Evolutionary conservation across 1,140 invertebrate species (phyloP).

Genomic region (Drosophila novamexicana): DNA sequence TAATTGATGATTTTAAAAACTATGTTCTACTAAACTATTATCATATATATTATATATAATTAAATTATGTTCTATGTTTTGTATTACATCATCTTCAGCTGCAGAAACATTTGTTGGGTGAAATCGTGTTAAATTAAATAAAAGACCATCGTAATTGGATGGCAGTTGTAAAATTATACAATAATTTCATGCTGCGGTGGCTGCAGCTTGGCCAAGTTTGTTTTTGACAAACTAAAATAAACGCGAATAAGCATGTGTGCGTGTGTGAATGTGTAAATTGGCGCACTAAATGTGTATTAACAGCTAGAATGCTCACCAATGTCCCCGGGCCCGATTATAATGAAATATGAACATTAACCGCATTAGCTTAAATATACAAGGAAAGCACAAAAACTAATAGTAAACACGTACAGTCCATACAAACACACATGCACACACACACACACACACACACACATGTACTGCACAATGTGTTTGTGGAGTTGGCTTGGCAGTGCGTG

Average conservation of each 20-base stretch:
- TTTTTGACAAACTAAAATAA: constrained; percentile 73
- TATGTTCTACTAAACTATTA: neutral
- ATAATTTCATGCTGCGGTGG: constrained; percentile 51
- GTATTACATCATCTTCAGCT: neutral
- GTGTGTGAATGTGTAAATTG: constrained; percentile 45
- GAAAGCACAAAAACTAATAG: constrained; percentile 66
- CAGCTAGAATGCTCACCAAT: constrained; percentile 49
- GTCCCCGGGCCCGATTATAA: constrained; percentile 71
- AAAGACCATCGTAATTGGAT: constrained; percentile 67
- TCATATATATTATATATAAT: neutral
- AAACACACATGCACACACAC: constrained; percentile 4
- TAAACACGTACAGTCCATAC: constrained; percentile 40
- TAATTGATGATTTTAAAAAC: neutral
- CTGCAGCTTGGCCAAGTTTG: constrained; percentile 61
- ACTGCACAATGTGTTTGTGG: constrained; percentile 26
- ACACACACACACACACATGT: neutral
- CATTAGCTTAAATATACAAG: constrained; percentile 79
- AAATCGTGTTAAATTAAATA: constrained; percentile 72
- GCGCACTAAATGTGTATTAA: constrained; percentile 70
- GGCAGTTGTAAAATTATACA: constrained; percentile 69
- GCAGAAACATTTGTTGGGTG: constrained; percentile 33
- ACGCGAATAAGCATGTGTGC: constrained; percentile 10
- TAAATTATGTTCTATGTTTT: neutral
- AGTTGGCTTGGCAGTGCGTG: neutral
- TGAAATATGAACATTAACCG: constrained; percentile 82